phyloP scores from a whole-genome alignment of 2,113 vertebrate species.

The Felis chaus region DNA sequence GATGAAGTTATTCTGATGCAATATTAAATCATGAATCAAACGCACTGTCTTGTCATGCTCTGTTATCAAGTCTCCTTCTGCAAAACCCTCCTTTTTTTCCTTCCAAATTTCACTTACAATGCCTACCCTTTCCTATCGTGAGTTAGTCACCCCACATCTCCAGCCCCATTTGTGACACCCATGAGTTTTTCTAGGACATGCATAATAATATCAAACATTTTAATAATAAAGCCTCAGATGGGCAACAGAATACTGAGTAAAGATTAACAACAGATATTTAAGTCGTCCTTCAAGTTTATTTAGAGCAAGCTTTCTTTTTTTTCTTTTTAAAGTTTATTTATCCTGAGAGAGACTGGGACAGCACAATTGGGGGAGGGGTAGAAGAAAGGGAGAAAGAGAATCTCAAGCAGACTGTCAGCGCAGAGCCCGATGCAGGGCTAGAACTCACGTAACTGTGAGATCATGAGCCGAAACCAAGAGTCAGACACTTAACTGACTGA shows the following conservation, averaged over 20 bases:
- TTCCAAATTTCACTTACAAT: slow-evolving; percentile 6
- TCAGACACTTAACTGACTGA: too few species aligned
- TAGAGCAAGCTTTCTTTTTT: background rate
- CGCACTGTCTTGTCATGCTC: background rate
- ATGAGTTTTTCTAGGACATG: slow-evolving; percentile 23
- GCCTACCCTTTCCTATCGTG: background rate
- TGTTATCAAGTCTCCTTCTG: background rate
- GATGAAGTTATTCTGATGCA: slow-evolving; percentile 46
- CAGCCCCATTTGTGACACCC: background rate
- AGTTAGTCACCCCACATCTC: background rate
- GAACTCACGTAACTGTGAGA: too few species aligned
- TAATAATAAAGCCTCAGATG: slow-evolving; percentile 25
- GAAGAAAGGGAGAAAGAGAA: too few species aligned
- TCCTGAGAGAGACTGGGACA: too few species aligned
- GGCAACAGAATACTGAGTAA: background rate
- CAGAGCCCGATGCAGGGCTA: too few species aligned
- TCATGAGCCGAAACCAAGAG: too few species aligned
- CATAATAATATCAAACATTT: background rate
- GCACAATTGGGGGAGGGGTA: too few species aligned
- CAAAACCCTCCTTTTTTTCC: background rate
- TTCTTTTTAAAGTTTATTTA: too few species aligned
- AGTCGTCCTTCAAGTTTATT: background rate
- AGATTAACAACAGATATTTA: slow-evolving; percentile 45
- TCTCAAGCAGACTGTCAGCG: too few species aligned
- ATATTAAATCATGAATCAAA: slow-evolving; percentile 36